Evolutionary conservation across 1,140 invertebrate genomes (phyloP).

Genomic region (Dendrolimus kikuchii): DNA sequence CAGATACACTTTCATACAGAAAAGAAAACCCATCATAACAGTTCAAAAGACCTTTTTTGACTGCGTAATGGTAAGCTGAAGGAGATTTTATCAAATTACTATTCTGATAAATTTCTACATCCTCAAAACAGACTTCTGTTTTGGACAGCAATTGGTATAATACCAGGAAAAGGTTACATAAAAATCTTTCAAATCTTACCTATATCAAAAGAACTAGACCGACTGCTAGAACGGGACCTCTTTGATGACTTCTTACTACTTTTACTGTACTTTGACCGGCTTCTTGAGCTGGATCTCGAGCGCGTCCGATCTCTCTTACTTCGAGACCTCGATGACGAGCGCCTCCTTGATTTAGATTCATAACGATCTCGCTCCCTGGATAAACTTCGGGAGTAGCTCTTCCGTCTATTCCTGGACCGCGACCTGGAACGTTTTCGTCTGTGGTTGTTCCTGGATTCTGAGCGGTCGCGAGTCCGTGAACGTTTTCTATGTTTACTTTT

Average conservation of each 20-base stretch:
- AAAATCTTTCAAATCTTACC: slow-evolving; percentile 20
- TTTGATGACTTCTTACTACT: slow-evolving; percentile 32
- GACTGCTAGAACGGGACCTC: slow-evolving; percentile 41
- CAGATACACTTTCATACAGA: too few species aligned
- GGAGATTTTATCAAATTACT: too few species aligned
- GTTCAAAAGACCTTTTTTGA: too few species aligned
- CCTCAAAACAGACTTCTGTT: too few species aligned
- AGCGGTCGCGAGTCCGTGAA: slow-evolving; percentile 49
- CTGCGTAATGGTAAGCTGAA: too few species aligned
- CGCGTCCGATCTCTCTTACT: slow-evolving; percentile 39
- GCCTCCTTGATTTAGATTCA: slow-evolving; percentile 41
- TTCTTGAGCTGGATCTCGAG: slow-evolving; percentile 44
- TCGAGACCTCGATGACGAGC: slow-evolving; percentile 41
- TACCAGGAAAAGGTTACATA: slow-evolving; percentile 4
- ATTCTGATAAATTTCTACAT: too few species aligned
- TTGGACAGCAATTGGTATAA: background rate
- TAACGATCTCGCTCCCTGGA: slow-evolving; percentile 51
- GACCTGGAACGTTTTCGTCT: slow-evolving; percentile 46
- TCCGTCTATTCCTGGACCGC: slow-evolving; percentile 33
- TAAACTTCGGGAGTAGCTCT: slow-evolving; percentile 53
- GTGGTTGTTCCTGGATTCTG: slow-evolving; percentile 31
- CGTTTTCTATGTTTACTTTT: slow-evolving; percentile 53
- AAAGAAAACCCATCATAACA: too few species aligned
- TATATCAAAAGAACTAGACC: slow-evolving; percentile 53
- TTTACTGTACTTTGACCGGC: slow-evolving; percentile 39